phyloP scores from a whole-genome alignment of 2,888 invertebrate genomes.

The Phyto melanocephala region DNA sequence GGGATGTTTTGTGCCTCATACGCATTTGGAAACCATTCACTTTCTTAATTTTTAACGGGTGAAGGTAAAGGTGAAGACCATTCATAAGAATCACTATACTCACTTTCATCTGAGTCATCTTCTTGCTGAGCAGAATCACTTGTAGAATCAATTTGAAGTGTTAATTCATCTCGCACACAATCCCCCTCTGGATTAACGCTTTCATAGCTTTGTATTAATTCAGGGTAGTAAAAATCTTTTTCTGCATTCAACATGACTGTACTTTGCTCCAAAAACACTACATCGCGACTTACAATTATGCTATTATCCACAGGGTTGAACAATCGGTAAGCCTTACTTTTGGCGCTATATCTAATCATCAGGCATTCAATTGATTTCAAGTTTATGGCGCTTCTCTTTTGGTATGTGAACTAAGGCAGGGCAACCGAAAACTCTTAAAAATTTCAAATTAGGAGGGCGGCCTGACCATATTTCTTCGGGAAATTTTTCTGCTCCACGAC shows the following conservation, averaged over 20 bases:
- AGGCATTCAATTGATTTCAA: conserved; percentile 9
- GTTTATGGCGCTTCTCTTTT: conserved; percentile 41
- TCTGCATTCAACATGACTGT: neutral
- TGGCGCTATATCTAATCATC: conserved; percentile 12
- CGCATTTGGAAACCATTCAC: too few species aligned
- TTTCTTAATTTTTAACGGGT: too few species aligned
- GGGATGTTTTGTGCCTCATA: too few species aligned
- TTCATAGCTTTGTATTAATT: too few species aligned
- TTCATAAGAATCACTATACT: too few species aligned
- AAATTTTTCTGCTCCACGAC: neutral
- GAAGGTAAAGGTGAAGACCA: too few species aligned
- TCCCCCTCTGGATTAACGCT: too few species aligned
- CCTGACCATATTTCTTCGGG: conserved; percentile 55
- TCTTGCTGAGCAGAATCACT: too few species aligned
- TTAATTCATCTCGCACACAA: too few species aligned
- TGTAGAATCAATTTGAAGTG: too few species aligned
- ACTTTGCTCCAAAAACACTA: neutral
- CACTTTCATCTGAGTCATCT: too few species aligned
- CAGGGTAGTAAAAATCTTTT: neutral
- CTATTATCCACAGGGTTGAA: neutral
- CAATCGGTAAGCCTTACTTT: conserved; percentile 9
- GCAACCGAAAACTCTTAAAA: conserved; percentile 48
- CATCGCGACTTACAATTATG: conserved; percentile 12
- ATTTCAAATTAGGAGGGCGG: conserved; percentile 32
- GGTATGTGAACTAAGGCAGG: too few species aligned